Evolutionary conservation across 2,797 vertebrate species (phyloP), one percentile per base, ranked within the genome.

Genomic region (Otus scops): DNA sequence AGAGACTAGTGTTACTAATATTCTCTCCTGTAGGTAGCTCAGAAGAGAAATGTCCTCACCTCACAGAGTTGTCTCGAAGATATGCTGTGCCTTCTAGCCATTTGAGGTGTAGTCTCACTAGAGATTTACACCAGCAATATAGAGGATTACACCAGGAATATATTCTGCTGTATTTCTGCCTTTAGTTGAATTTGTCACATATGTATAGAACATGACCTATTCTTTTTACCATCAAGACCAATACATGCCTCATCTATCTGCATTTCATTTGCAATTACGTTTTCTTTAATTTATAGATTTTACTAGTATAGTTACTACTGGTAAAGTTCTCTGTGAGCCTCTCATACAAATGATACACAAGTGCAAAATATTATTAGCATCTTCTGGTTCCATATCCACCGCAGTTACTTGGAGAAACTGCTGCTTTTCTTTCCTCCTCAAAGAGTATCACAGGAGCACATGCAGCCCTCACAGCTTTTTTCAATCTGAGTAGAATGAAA

Each of bases 131-230:
- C 32, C 63, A 27, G 36, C n/a, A 60, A 51, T 68, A 39, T n/a
- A 54, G 69, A 86, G 59, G 39, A 51, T 76, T 80, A 51, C 13
- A 77, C 22, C 75, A 80, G 30, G 39, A 84, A 47, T 34, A 23
- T 38, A 13, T 4, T 84, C 76, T 81, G 8, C 50, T 85, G 17
- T 38, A 51, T 67, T 93, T 94, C 47, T 90, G 39, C 19, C 60
- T 88, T 86, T 81, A 65, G 59, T 27, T 84, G n/a, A 24, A 32
- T 84, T 85, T 92, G 11, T 88, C 77, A 64, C 19, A 15, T 80
- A 5, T 78, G 21, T 64, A 4, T 65, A 51, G 69, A 76, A 34
- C 21, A 30, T 59, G 19, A 76, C 45, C 36, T 91, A 2, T 75
- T 78, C 21, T 61, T 94, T 89, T 92, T 78, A 60, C 16, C 65